Conservation (phyloP, 2,113 vertebrate genomes). For the Saiga tatarica region DNA sequence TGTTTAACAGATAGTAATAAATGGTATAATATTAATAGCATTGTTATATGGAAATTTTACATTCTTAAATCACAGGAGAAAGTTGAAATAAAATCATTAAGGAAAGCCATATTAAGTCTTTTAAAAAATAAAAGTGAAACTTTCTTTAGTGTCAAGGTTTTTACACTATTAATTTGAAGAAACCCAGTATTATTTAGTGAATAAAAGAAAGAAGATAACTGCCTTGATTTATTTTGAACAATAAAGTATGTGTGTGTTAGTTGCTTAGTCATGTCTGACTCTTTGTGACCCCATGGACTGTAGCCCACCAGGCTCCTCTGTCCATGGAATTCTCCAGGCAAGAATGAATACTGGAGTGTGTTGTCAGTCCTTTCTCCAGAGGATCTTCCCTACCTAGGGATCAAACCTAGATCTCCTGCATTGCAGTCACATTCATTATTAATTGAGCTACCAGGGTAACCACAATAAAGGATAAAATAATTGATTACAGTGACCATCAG, state of each 20-base stretch:
- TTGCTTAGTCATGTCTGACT: background rate
- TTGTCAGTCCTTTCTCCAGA: background rate
- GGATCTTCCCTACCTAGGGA: background rate
- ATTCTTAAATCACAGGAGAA: background rate
- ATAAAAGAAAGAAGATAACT: background rate
- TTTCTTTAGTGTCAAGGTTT: constrained; percentile 6
- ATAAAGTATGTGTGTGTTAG: background rate
- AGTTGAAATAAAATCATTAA: background rate
- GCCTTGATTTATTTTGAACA: background rate
- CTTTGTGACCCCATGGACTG: background rate
- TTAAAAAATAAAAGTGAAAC: background rate
- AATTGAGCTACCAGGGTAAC: background rate
- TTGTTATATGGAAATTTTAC: background rate
- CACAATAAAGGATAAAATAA: background rate
- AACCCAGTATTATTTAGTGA: background rate
- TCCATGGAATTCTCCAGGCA: background rate
- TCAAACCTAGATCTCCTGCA: background rate
- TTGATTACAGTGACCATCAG: background rate
- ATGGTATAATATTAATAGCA: background rate
- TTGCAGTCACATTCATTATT: background rate
- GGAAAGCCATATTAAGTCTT: background rate
- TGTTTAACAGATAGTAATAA: background rate
- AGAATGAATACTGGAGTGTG: background rate
- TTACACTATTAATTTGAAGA: background rate
- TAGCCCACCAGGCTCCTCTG: background rate